These are phyloP conservation scores for Acromyrmex echinatior DNA, from an alignment of 1,140 invertebrate species.

Conservation along the genomic window DNA sequence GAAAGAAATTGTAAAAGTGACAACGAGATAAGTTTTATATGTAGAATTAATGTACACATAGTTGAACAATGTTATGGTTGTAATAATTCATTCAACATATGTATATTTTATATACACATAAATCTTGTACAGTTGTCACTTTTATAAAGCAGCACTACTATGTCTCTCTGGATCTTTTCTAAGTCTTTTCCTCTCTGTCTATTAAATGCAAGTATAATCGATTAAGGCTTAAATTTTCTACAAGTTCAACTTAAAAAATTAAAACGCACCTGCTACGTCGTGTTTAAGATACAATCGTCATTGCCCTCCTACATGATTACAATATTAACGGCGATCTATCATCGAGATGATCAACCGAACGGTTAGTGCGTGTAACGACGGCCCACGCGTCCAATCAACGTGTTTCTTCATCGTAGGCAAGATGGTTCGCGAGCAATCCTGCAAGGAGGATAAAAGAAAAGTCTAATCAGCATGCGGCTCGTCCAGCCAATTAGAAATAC, in stretches of 20 bases:
- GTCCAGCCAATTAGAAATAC: conserved; percentile 86
- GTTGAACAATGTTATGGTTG: too few relatives aligned
- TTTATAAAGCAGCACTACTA: too few relatives aligned
- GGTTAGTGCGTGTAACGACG: conserved; percentile 72
- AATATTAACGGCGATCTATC: conserved; percentile 69
- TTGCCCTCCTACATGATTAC: conserved; percentile 59
- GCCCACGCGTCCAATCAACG: conserved; percentile 82
- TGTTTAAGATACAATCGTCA: conserved; percentile 16
- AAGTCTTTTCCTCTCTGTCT: too few relatives aligned
- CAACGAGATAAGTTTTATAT: too few relatives aligned
- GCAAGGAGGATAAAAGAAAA: conserved; percentile 82
- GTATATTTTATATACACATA: too few relatives aligned
- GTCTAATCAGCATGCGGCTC: conserved; percentile 86
- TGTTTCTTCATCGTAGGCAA: conserved; percentile 78
- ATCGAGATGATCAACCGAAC: conserved; percentile 8
- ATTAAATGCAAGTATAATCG: neutral
- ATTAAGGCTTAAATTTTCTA: neutral
- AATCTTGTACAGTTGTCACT: too few relatives aligned
- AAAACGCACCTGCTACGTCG: neutral
- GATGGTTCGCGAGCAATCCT: conserved; percentile 60
- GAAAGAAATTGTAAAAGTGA: too few relatives aligned
- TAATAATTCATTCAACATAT: too few relatives aligned
- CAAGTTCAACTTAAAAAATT: conserved; percentile 6
- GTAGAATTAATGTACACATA: too few relatives aligned
- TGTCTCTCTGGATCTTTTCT: too few relatives aligned